Conservation (phyloP, 2,888 invertebrate species). For the Gnatocerus cornutus region DNA sequence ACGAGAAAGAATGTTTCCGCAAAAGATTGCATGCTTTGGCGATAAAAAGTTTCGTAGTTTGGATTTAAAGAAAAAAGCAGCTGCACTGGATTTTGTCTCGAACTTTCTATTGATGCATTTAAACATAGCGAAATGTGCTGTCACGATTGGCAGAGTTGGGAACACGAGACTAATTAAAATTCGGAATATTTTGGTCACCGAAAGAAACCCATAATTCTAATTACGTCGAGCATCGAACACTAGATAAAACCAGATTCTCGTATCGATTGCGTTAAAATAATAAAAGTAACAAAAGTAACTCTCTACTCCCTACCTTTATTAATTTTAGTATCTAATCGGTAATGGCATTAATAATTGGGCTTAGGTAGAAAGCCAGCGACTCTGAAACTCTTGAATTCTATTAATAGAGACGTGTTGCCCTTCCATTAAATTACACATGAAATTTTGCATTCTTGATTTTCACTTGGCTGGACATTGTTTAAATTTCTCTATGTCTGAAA, state of each 20-base stretch:
- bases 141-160: too few relatives aligned
- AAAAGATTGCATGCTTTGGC: background rate
- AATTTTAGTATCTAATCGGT: constrained; percentile 31
- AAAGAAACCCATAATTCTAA: background rate
- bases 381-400: too few relatives aligned
- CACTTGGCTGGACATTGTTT: too few relatives aligned
- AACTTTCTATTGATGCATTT: background rate
- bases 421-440: too few relatives aligned
- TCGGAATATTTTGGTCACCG: too few relatives aligned
- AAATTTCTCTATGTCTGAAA: background rate
- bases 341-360: constrained; percentile 32
- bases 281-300: constrained; percentile 10
- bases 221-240: background rate
- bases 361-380: background rate
- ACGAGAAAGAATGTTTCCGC: constrained; percentile 5
- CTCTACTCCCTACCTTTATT: constrained; percentile 6
- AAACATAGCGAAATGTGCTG: background rate
- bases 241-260: constrained; percentile 18
- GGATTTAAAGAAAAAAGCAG: background rate
- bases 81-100: background rate
- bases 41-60: background rate
- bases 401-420: too few relatives aligned
- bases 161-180: too few relatives aligned
- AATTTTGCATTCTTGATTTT: too few relatives aligned
- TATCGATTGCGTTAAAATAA: constrained; percentile 24